A percentile compares a stretch with the other conserved stretches of the same genome.
These are phyloP conservation scores for Drosophila micromelanica DNA, from an alignment of 1,140 invertebrate genomes.

Conservation along the genomic window DNA sequence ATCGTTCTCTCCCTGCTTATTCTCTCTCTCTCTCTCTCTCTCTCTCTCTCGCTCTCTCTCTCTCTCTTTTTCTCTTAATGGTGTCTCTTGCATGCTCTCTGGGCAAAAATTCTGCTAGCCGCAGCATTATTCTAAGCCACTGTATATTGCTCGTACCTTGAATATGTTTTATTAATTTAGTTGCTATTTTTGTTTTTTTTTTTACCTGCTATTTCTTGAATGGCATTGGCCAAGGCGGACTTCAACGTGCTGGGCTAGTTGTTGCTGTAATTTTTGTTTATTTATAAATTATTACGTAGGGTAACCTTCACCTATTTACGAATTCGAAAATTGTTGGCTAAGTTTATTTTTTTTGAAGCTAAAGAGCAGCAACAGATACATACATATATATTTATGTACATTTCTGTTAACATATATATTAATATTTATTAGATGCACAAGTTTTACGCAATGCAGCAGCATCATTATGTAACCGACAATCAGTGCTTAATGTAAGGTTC, in stretches of 20 bases:
- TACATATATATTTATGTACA: conserved; percentile 1
- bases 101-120: conserved; percentile 41
- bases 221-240: conserved; percentile 33
- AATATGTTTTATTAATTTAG: conserved; percentile 52
- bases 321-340: conserved; percentile 18
- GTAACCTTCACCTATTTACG: conserved; percentile 74
- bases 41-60: neutral
- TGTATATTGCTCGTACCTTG: conserved; percentile 73
- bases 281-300: conserved; percentile 66
- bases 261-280: conserved; percentile 60
- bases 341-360: neutral
- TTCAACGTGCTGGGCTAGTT: conserved; percentile 30
- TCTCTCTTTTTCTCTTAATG: neutral
- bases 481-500: conserved; percentile 62
- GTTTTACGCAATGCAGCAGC: conserved; percentile 13
- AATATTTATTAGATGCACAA: neutral
- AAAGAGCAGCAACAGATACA: neutral
- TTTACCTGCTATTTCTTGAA: neutral
- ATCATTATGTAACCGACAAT: conserved; percentile 70
- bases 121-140: conserved; percentile 57
- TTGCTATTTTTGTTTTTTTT: conserved; percentile 25
- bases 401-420: too few species aligned
- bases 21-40: neutral
- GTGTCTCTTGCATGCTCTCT: neutral
- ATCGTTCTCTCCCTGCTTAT: conserved; percentile 1